Base-by-base conservation (phyloP, 2,888 invertebrate genomes). In the Colostygia pectinataria region DNA sequence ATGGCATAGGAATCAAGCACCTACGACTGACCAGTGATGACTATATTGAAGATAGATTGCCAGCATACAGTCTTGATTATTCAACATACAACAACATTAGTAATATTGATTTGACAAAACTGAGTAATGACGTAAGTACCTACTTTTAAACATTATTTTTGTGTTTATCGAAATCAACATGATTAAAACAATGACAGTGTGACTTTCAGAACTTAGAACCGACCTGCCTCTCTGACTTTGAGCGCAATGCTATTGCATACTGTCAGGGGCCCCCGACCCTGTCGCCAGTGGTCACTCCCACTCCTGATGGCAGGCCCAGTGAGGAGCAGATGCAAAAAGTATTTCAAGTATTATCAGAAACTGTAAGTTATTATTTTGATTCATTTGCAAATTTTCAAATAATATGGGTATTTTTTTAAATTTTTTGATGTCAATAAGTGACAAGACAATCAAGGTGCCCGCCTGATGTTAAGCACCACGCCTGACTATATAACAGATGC, bases 271-370 rank as follows among this genome's bases (percentile, higher is more conserved):
- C 76, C 4, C 59, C 73, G 3, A 46, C 69, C 4, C 57, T 66
- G 0, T 57, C 54, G 1, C 55, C 68, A 0, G 37, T 65, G 0
- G 34, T 65, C 0, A 70, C 69, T 5, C 44, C 61, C 0, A 66
- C 57, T 27, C 63, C 52, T 2, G 78, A 80, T 0, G 88, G 84
- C 23, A 78, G 70, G 47, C 86, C 90, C 0, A 83, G 69, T 52
- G 85, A 88, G 45, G 90, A 90, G 45, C 88, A 91, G 50, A 71
- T 91, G 8, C 79, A 75, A 67, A 83, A 80, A 60, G 82, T 90
- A 13, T 87, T 73, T 49, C 61, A 81, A 51, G 74, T 75, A 1
- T 67, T 90, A 1, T 81, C 85, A 1, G 69, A 70, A 25, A 86
- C 76, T 61, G 90, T 90, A 54, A 79, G 80, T 71, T 8, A 20